Conservation (phyloP, 2,113 vertebrate genomes). For the Polypterus bichir region DNA sequence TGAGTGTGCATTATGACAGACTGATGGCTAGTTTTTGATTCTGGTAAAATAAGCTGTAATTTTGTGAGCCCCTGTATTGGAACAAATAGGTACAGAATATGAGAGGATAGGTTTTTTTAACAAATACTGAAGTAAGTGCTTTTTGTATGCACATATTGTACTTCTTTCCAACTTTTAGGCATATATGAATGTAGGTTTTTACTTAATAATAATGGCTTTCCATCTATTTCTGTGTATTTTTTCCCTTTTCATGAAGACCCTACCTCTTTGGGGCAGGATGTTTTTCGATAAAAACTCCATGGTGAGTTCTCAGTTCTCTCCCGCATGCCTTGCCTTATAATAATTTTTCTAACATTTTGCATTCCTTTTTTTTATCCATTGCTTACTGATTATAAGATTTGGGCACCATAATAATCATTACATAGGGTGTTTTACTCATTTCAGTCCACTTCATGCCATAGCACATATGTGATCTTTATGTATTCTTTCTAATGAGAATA, state of each 20-base stretch:
- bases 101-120: no score
- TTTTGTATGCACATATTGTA: constrained; percentile 15
- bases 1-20: no score
- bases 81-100: no score
- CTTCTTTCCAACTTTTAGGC: constrained; percentile 32
- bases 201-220: constrained; percentile 67
- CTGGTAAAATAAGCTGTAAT: no score
- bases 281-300: constrained; percentile 99
- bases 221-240: constrained; percentile 86
- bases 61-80: no score
- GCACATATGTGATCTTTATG: no score
- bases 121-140: no score
- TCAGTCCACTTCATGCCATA: no score
- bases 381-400: constrained; percentile 18
- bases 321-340: constrained; percentile 63
- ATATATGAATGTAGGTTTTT: constrained; percentile 36
- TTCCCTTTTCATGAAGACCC: constrained; percentile 77
- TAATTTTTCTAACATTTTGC: constrained; percentile 28
- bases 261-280: constrained; percentile 99
- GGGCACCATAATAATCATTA: constrained; percentile 13
- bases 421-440: no score
- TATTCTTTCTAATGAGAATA: no score
- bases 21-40: no score
- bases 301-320: constrained; percentile 84
- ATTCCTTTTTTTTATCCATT: constrained; percentile 32